Evolutionary conservation across 1,140 invertebrate genomes (phyloP), one percentile per base, ranked within the genome.

Genomic region (Mizuhopecten yessoensis): DNA sequence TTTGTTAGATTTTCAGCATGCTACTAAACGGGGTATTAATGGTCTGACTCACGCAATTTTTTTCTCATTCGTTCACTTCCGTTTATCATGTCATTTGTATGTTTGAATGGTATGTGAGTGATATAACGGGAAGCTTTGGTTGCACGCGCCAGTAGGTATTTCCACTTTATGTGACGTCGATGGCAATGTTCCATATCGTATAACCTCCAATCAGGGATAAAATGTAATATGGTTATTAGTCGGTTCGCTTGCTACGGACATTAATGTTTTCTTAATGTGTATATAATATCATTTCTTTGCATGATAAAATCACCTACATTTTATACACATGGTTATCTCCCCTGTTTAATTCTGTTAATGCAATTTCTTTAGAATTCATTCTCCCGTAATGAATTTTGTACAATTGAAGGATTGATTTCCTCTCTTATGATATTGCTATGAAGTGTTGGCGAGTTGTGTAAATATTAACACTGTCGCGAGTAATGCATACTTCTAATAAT

Each of bases 341-440:
- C 57, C 17, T 75, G 9, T 75, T 75, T 75, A 75, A 75, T 75
- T 75, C 23, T n/a, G 23, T 75, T 75, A 75, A 75, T 75, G 57
- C 57, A 75, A 75, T 75, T 75, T 75, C 57, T 75, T 75, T 75
- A 75, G 23, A 75, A 75, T 29, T 75, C 57, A 75, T 75, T 75
- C 57, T 75, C 57, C 23, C n/a, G 57, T 75, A 75, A 75, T 75
- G 57, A 75, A 75, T 75, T 75, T 75, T 75, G 57, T 75, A 75
- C 57, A 75, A 75, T 75, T 75, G 57, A 29, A 75, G 23, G 57
- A 75, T 75, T 75, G 57, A 75, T 75, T 29, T 75, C n/a, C n/a
- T 13, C n/a, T 75, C n/a, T 75, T 75, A 75, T 75, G 23, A 75
- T 75, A 75, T 75, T 75, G 57, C 57, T 29, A 75, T 75, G 5